Conservation (phyloP, 2,113 vertebrate genomes). For the Pteruthius melanotis region DNA sequence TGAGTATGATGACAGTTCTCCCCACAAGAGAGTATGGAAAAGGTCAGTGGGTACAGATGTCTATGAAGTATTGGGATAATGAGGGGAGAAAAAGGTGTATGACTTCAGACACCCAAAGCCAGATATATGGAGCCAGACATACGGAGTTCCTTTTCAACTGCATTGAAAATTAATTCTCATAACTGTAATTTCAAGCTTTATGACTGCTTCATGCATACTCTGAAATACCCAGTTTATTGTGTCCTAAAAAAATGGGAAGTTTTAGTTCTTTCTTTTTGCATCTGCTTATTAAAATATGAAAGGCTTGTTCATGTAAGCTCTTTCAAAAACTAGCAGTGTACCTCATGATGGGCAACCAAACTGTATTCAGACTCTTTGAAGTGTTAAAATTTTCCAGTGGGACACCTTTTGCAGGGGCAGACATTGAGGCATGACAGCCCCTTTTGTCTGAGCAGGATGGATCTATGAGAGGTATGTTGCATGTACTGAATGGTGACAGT, state of each 20-base stretch:
- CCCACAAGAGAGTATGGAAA: neutral
- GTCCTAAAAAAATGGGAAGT: neutral
- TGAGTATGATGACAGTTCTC: neutral
- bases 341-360: neutral
- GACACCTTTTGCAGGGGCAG: neutral
- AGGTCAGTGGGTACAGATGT: neutral
- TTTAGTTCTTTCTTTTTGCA: conserved; percentile 9
- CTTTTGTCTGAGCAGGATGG: neutral
- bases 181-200: neutral
- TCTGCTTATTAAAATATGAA: conserved; percentile 60
- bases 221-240: neutral
- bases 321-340: neutral
- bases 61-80: neutral
- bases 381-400: neutral
- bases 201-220: neutral
- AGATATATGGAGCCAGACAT: neutral
- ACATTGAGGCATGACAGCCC: neutral
- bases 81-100: neutral
- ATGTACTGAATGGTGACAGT: neutral
- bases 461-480: neutral
- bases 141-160: neutral
- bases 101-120: neutral
- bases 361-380: neutral
- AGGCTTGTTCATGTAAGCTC: neutral
- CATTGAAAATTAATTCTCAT: neutral